Base-by-base conservation (phyloP, 2,797 vertebrate species). In the Enteromius mattozi region DNA sequence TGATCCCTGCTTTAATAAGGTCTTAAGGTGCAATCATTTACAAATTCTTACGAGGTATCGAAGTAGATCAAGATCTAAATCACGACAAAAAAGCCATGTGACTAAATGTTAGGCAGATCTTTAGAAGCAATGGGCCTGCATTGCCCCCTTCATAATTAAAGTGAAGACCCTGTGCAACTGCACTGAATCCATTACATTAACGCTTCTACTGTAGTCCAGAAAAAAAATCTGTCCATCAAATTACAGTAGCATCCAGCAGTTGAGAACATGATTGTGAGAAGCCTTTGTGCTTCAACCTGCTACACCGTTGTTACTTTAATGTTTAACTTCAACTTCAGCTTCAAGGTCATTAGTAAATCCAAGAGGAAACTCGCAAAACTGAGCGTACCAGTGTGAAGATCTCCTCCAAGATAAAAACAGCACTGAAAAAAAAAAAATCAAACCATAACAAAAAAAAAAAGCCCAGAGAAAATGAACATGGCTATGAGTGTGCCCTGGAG, bases 401-500 rank as follows among this genome's bases (percentile, higher is more conserved):
- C 19, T 9, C 80, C 7, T 61, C 27, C 12, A 14, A 72, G 65
- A 69, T 65, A 56, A 74, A 45, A 72, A 72, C 33, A 70, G 69
- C 59, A 72, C 59, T 70, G 27, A 33, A 80, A 68, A 35, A n/a
- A 68, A 14, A 56, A n/a, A 10, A 49, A 92, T 77, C 78, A 85
- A 80, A 75, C 72, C 85, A 82, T 77, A 88, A 85, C 82, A 75
- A 40, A 8, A 40, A 40, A 8, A 81, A 56, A 80, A 90, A 65
- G 82, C 87, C 85, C 82, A 71, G 65, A 86, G 87, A 87, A 17
- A 56, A 83, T 84, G 86, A 83, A 85, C 86, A 24, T 40, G 72
- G 88, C 88, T 91, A 92, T 87, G 75, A 45, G 42, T 61, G 16
- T 24, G 83, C 85, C 49, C 78, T 74, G 78, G 87, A 82, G 90